Conservation (phyloP, 2,797 vertebrate species). For the Salmo trutta region DNA sequence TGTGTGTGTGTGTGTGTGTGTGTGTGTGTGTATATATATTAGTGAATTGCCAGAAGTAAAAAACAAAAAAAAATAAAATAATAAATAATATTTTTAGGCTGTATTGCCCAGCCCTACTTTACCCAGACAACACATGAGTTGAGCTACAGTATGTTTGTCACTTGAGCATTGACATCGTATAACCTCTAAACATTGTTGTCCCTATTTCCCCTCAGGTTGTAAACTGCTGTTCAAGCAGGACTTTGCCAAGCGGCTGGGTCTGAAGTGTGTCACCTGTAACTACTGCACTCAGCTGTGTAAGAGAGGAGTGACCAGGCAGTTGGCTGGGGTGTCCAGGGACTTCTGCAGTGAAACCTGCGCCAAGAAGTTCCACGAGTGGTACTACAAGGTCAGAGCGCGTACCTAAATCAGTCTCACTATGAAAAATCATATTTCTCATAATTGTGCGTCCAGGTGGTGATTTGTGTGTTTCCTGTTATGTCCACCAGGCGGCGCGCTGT, state of each 20-base stretch:
- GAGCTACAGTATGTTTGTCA: background rate
- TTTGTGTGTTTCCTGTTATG: slow-evolving; percentile 13
- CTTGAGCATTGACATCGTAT: background rate
- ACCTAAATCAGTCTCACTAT: background rate
- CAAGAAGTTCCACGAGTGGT: slow-evolving; percentile 97
- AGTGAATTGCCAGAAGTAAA: too few species aligned
- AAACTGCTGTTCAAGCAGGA: slow-evolving; percentile 98
- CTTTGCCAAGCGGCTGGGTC: slow-evolving; percentile 90
- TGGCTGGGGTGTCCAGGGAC: slow-evolving; percentile 90
- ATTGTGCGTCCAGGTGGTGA: background rate
- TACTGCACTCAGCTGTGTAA: slow-evolving; percentile 97
- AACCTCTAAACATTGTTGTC: background rate
- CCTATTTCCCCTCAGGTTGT: slow-evolving; percentile 81
- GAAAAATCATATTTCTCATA: background rate
- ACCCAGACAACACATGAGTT: background rate
- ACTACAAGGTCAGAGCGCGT: slow-evolving; percentile 85
- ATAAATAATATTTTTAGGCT: too few species aligned
- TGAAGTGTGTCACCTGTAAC: slow-evolving; percentile 98
- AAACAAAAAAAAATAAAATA: too few species aligned
- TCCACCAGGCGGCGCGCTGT: slow-evolving; percentile 88
- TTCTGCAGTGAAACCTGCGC: slow-evolving; percentile 93
- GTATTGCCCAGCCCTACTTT: background rate
- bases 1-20: too few species aligned
- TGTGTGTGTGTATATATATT: too few species aligned
- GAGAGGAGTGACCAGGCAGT: slow-evolving; percentile 87